A percentile compares a stretch with the other conserved stretches of the same genome.
These are phyloP conservation scores for Lasioglossum figueresi DNA, from an alignment of 2,888 invertebrate species.

Conservation along the genomic window DNA sequence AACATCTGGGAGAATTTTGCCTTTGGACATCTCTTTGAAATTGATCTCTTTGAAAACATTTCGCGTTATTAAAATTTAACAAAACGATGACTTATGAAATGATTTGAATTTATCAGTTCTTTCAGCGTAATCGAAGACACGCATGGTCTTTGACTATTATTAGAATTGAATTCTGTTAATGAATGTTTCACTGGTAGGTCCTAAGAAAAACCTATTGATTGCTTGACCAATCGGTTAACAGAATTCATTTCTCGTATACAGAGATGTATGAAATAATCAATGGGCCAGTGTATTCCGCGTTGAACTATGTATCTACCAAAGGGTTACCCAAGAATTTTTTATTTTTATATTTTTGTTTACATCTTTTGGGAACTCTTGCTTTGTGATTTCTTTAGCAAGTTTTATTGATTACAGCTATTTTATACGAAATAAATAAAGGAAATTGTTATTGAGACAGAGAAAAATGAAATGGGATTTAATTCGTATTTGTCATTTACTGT, in stretches of 20 bases:
- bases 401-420: neutral
- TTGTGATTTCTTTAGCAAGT: neutral
- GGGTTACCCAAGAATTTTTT: neutral
- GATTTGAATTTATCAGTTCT: conserved; percentile 5
- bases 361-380: neutral
- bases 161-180: conserved; percentile 52
- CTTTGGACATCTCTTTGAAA: neutral
- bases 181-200: conserved; percentile 33
- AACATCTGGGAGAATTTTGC: neutral
- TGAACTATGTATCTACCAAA: conserved; percentile 20
- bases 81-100: neutral
- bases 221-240: conserved; percentile 40
- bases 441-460: neutral
- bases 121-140: neutral
- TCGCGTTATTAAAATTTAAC: neutral
- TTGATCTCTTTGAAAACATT: neutral
- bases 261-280: neutral
- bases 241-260: conserved; percentile 39
- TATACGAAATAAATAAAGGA: neutral
- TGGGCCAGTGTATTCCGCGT: conserved; percentile 61
- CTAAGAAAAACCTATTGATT: conserved; percentile 22
- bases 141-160: conserved; percentile 25
- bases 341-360: conserved; percentile 2
- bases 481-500: neutral
- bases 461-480: neutral